Conservation (phyloP, 2,888 invertebrate species). For the Yponomeuta cagnagella region DNA sequence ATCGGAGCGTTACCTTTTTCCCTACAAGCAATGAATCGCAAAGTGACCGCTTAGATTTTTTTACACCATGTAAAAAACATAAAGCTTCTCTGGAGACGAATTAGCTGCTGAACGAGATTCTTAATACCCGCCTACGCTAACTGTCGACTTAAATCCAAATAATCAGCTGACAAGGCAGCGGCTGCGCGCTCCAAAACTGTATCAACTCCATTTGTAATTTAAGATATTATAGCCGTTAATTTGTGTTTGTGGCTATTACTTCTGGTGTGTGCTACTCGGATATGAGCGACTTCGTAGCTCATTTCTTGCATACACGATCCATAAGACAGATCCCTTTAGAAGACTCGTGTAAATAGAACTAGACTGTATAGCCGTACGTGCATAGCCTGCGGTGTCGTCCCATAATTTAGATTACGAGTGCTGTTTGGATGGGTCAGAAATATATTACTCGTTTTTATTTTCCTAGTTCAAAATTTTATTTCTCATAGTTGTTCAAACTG, state of each 20-base stretch:
- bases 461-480: conserved; percentile 52
- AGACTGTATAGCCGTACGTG: conserved; percentile 32
- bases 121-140: too few species aligned
- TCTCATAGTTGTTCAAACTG: conserved; percentile 53
- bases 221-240: conserved; percentile 65
- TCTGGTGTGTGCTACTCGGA: conserved; percentile 67
- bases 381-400: conserved; percentile 41
- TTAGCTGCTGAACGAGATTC: too few species aligned
- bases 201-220: conserved; percentile 68
- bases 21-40: neutral
- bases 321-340: conserved; percentile 36
- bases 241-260: conserved; percentile 61
- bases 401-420: conserved; percentile 51
- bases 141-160: conserved; percentile 47
- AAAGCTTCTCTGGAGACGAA: too few species aligned
- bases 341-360: conserved; percentile 53
- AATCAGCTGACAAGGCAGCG: conserved; percentile 59
- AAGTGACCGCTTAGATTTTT: neutral
- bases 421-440: conserved; percentile 73
- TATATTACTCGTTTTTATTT: conserved; percentile 37
- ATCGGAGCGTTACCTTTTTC: neutral
- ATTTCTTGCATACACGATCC: conserved; percentile 14
- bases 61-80: too few species aligned
- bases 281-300: conserved; percentile 42
- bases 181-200: conserved; percentile 54